Evolutionary conservation across 2,113 vertebrate species (phyloP).

Genomic region (Acrocephalus kingi): DNA sequence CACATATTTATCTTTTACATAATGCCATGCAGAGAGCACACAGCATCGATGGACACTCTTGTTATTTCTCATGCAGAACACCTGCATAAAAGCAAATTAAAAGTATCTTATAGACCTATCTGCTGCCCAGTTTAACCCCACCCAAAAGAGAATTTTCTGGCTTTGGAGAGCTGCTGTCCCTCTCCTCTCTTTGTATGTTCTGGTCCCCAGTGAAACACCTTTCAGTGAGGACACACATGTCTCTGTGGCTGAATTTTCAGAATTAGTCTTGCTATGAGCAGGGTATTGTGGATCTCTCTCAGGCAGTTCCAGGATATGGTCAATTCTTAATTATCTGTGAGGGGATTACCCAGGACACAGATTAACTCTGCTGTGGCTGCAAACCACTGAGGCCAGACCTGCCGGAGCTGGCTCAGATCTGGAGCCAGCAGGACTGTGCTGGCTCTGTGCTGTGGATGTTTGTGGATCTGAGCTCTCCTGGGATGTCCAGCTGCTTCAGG

Average conservation of each 20-base stretch:
- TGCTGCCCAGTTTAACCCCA: not conserved
- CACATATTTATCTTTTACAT: not conserved
- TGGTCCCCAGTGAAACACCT: not conserved
- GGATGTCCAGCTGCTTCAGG: not conserved
- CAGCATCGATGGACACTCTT: fast-evolving
- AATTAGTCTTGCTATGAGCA: not conserved
- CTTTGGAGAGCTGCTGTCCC: not conserved
- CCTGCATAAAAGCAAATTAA: not conserved
- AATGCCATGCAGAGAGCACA: not conserved
- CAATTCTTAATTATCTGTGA: not conserved
- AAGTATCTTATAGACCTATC: not conserved
- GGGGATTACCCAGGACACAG: not conserved
- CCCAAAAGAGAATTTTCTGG: not conserved
- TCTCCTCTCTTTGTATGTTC: not conserved
- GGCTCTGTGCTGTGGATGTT: not conserved
- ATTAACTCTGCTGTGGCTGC: not conserved
- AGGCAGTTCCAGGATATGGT: not conserved
- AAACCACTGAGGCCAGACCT: not conserved
- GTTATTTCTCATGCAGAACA: not conserved
- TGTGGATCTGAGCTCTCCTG: not conserved
- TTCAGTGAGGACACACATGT: not conserved
- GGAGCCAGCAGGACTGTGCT: not conserved
- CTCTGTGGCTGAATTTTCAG: not conserved
- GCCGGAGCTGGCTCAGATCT: not conserved
- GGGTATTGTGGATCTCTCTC: not conserved